Conservation (phyloP, 1,140 invertebrate genomes). For the Zaprionus vittiger region DNA sequence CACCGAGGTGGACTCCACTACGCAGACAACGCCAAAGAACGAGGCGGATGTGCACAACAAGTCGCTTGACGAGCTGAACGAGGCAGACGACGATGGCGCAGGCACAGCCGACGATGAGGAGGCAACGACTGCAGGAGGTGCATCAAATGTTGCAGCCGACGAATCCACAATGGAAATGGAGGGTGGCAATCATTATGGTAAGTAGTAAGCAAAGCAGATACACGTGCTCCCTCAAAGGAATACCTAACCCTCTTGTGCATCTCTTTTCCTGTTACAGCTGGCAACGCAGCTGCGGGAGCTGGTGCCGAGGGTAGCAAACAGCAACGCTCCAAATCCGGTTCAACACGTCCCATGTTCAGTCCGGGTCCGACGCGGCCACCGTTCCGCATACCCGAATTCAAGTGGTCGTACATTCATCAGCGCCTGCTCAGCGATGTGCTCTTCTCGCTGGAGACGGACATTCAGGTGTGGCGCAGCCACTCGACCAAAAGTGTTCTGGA, state of each 20-base stretch:
- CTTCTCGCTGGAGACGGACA: constrained; percentile 98
- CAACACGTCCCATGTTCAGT: constrained; percentile 94
- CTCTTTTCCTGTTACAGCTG: constrained; percentile 13
- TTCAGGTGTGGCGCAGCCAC: constrained; percentile 95
- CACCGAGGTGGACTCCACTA: constrained; percentile 76
- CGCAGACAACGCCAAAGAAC: constrained; percentile 79
- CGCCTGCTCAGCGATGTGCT: constrained; percentile 97
- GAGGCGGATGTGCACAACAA: constrained; percentile 53
- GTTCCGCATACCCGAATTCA: constrained; percentile 99
- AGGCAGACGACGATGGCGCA: constrained; percentile 18
- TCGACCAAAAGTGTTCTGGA: constrained; percentile 98
- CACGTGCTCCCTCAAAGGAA: neutral
- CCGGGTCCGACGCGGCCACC: constrained; percentile 97
- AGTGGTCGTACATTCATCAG: constrained; percentile 99
- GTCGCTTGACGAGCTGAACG: constrained; percentile 29
- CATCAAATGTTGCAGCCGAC: constrained; percentile 87
- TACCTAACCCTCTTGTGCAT: neutral
- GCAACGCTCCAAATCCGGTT: constrained; percentile 86
- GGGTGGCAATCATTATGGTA: constrained; percentile 90
- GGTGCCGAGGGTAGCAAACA: constrained; percentile 50
- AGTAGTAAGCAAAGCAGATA: constrained; percentile 52
- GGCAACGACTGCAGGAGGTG: constrained; percentile 79
- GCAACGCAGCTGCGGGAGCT: constrained; percentile 13
- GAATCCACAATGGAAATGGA: constrained; percentile 82
- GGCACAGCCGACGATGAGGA: constrained; percentile 11